phyloP scores from a whole-genome alignment of 2,888 invertebrate species.

The Sussaba pulchella region DNA sequence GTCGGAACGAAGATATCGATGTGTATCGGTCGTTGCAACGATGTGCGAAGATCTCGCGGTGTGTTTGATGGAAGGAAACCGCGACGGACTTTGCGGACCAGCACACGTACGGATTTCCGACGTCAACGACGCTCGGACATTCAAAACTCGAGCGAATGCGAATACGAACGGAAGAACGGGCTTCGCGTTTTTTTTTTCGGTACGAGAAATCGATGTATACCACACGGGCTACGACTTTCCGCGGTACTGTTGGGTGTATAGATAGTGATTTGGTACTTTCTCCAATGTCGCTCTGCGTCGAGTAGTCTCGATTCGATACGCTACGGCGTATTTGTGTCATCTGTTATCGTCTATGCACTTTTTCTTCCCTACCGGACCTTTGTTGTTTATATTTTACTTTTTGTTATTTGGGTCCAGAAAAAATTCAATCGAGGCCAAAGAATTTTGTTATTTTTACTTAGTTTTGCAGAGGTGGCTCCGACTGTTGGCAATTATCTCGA shows the following conservation, averaged over 20 bases:
- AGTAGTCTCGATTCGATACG: not conserved
- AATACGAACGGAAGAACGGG: too few species aligned
- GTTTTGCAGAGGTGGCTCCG: not conserved
- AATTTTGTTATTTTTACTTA: not conserved
- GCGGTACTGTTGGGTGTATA: slow-evolving; percentile 12
- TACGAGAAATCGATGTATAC: slow-evolving; percentile 23
- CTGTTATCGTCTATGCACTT: not conserved
- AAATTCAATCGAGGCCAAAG: not conserved
- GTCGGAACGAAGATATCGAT: slow-evolving; percentile 59
- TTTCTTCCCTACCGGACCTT: too few species aligned
- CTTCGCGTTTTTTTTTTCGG: slow-evolving; percentile 19
- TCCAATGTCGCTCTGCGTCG: slow-evolving; percentile 49
- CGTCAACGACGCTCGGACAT: too few species aligned
- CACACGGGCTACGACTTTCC: slow-evolving; percentile 17
- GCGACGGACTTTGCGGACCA: not conserved
- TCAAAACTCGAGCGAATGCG: too few species aligned
- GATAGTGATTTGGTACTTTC: slow-evolving; percentile 62
- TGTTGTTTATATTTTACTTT: not conserved
- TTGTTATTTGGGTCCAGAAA: not conserved
- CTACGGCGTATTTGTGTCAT: slow-evolving; percentile 1
- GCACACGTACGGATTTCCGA: not conserved
- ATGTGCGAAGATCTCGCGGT: slow-evolving; percentile 57
- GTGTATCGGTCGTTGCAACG: slow-evolving; percentile 61
- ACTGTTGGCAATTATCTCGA: not conserved
- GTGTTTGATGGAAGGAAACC: not conserved